These are phyloP conservation scores for Hydrozoanthus tunicans DNA, from an alignment of 64 coral and sea anemone species.

Conservation along the genomic window DNA sequence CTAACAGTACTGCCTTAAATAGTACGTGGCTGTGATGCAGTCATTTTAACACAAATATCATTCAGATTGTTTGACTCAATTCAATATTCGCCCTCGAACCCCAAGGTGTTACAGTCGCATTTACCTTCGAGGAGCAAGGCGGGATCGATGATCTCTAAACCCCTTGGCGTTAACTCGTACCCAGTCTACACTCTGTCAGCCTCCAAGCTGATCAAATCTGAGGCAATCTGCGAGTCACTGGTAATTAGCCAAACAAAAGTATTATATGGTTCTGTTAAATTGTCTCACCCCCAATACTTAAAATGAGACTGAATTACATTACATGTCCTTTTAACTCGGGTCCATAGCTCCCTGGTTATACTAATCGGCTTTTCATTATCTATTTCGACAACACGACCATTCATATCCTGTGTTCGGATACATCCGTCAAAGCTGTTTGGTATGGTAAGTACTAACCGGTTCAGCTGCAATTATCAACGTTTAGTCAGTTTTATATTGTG, in stretches of 20 bases:
- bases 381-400: neutral
- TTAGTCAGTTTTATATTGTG: no score
- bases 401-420: neutral
- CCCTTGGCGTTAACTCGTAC: constrained; percentile 43
- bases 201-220: constrained; percentile 72
- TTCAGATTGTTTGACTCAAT: neutral
- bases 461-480: no score
- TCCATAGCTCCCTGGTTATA: no score
- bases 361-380: neutral
- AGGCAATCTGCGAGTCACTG: constrained; percentile 95
- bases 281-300: neutral
- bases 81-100: neutral
- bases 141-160: constrained; percentile 50
- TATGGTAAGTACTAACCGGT: constrained; percentile 69
- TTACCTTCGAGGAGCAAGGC: constrained; percentile 53
- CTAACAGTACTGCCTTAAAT: no score
- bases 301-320: neutral
- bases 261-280: neutral
- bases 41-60: no score
- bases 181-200: constrained; percentile 78
- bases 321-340: no score
- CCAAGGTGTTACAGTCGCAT: constrained; percentile 40
- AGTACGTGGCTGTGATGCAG: no score
- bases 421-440: constrained; percentile 71
- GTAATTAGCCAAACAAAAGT: constrained; percentile 27